Evolutionary conservation across 2,888 invertebrate species (phyloP).

Genomic region (Xylota sylvarum): DNA sequence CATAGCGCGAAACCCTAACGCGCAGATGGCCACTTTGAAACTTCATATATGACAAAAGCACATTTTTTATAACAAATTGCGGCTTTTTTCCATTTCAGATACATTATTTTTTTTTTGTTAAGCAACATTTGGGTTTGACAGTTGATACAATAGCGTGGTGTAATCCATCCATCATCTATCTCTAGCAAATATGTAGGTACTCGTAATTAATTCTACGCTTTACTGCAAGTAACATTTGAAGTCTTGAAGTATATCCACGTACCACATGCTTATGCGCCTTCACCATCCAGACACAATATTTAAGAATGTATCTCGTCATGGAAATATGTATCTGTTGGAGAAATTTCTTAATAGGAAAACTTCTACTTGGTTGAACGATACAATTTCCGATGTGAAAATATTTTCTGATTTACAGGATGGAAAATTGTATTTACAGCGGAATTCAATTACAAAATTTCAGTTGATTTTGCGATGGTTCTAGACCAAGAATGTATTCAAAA

Average conservation of each 20-base stretch:
- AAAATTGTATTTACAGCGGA: slow-evolving; percentile 26
- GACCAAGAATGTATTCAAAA: not conserved
- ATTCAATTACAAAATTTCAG: slow-evolving; percentile 47
- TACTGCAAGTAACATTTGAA: too few species aligned
- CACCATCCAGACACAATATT: slow-evolving; percentile 11
- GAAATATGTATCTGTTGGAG: slow-evolving; percentile 9
- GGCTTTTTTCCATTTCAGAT: not conserved
- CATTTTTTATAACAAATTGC: slow-evolving; percentile 6
- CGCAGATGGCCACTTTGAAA: slow-evolving; percentile 50
- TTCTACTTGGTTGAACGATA: slow-evolving; percentile 62
- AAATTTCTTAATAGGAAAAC: slow-evolving; percentile 54
- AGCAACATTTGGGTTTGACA: slow-evolving; percentile 34
- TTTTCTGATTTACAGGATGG: slow-evolving; percentile 60
- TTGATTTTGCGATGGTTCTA: not conserved
- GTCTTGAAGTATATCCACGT: too few species aligned
- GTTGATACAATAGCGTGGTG: slow-evolving; percentile 16
- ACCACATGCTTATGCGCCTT: not conserved
- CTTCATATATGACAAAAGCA: slow-evolving; percentile 24
- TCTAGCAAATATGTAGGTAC: too few species aligned
- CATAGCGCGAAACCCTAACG: slow-evolving; percentile 27
- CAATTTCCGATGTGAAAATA: slow-evolving; percentile 55
- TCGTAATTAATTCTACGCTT: slow-evolving; percentile 27
- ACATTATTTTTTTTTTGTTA: slow-evolving; percentile 15
- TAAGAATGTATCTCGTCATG: slow-evolving; percentile 1
- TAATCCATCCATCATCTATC: slow-evolving; percentile 48